Percentiles rank a stretch among this genome's conserved stretches.
phyloP scores from a whole-genome alignment of 2,113 vertebrate genomes.

The Paralichthys olivaceus region DNA sequence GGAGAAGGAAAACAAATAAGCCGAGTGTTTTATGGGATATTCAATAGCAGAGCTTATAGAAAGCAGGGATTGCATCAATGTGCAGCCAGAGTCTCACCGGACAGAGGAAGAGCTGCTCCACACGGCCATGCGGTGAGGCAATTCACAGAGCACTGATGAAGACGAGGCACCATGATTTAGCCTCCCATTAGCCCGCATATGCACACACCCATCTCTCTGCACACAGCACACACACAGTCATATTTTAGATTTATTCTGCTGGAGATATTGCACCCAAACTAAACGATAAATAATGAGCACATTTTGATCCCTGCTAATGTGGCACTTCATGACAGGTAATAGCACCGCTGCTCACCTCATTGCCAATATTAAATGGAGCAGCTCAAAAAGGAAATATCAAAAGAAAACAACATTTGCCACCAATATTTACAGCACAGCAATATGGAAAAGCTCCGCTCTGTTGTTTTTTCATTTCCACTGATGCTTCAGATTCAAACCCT shows the following conservation, averaged over 20 bases:
- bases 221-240: slow-evolving; percentile 15
- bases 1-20: slow-evolving; percentile 24
- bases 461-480: slow-evolving; percentile 41
- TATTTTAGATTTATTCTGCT: slow-evolving; percentile 23
- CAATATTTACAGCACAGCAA: neutral
- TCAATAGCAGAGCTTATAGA: slow-evolving; percentile 7
- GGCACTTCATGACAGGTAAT: slow-evolving; percentile 28
- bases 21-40: slow-evolving; percentile 22
- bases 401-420: neutral
- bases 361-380: slow-evolving; percentile 20
- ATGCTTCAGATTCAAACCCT: slow-evolving; percentile 12
- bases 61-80: slow-evolving; percentile 9
- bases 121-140: slow-evolving; percentile 27
- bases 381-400: slow-evolving; percentile 11
- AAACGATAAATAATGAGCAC: slow-evolving; percentile 14
- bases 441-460: slow-evolving; percentile 14
- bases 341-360: slow-evolving; percentile 18
- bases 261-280: slow-evolving; percentile 34
- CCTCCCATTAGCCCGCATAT: slow-evolving; percentile 47
- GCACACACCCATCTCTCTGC: slow-evolving; percentile 31
- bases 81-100: slow-evolving; percentile 28
- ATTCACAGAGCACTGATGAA: slow-evolving; percentile 49
- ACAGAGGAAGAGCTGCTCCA: slow-evolving; percentile 21
- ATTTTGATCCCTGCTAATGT: slow-evolving; percentile 42
- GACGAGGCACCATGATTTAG: slow-evolving; percentile 52